phyloP scores from a whole-genome alignment of 2,888 invertebrate species.

The Timema cristinae region DNA sequence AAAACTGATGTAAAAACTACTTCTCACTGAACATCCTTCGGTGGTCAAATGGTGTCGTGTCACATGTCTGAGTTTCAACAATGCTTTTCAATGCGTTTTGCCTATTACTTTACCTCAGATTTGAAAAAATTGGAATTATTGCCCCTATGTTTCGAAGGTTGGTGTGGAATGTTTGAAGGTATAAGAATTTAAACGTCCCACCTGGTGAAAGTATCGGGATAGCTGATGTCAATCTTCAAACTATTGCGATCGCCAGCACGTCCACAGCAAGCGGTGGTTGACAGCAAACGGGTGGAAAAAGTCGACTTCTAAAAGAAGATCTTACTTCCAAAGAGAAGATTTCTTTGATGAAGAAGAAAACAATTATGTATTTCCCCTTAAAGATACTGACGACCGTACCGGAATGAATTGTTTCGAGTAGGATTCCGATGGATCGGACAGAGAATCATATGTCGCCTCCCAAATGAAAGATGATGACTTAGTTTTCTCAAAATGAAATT shows the following conservation, averaged over 20 bases:
- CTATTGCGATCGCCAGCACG: not conserved
- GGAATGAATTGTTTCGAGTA: not conserved
- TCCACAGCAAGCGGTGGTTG: not conserved
- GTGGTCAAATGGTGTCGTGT: no score
- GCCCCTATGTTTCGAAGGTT: no score
- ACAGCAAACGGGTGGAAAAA: not conserved
- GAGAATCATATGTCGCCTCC: not conserved
- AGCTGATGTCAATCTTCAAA: not conserved
- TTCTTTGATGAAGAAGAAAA: not conserved
- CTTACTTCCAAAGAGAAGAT: not conserved
- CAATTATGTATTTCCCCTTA: not conserved
- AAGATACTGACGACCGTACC: not conserved
- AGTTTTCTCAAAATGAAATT: conserved; percentile 12
- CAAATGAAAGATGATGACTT: not conserved
- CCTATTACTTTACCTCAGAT: no score
- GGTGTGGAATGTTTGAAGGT: no score
- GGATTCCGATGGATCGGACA: not conserved
- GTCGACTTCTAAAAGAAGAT: not conserved
- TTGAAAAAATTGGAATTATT: no score
- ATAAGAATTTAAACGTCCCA: conserved; percentile 7
- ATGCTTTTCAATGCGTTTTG: no score
- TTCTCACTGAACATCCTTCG: no score
- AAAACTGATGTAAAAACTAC: no score
- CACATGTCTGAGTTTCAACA: no score
- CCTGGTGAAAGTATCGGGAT: conserved; percentile 8